Base-by-base conservation (phyloP, 2,113 vertebrate species). In the Polypterus senegalus region DNA sequence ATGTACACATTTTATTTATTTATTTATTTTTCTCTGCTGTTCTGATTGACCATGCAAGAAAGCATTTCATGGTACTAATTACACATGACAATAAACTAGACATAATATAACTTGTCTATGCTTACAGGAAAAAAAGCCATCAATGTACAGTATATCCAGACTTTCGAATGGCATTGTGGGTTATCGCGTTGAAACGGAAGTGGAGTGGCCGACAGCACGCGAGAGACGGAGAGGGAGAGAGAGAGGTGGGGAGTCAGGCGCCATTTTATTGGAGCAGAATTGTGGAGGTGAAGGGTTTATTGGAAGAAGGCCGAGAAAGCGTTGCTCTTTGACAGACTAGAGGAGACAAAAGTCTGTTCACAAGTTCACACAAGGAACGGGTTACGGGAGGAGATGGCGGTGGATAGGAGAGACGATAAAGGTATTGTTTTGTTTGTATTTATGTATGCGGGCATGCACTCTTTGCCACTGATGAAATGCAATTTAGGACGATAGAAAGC, bases 391-490 rank as follows among this genome's bases (percentile, higher is more conserved):
- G 74, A 79, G 70, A 91, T 91, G 89, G 87, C 88, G 82, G 81
- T 81, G 64, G 89, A 90, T 76, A 84, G 85, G 69, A 81, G 89
- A 70, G 88, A 90, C 71, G 87, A 89, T 59, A 89, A 91, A 84
- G 89, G 88, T 89, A 76, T 27, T 48, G 47, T 54, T 55, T 4
- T 52, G 51, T 27, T 27, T 27, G 62, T 4, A 2, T 27, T 60
- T 4, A 2, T 3, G 4, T 2, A 4, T 27, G 48, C 48, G 49
- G 5, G 6, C 48, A 2, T 5, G 3, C 48, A 3, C 4, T 27
- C n/a, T 8, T 8, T 45, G 44, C 44, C 47, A 9, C 57, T 47
- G 9, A 0, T 1, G 6, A 47, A 47, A 3, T 3, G n/a, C 11
- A 52, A 27, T 3, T 6, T 0, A 3, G 2, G 9, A 1, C 0